Percentiles rank a stretch among this genome's conserved stretches.
These are phyloP conservation scores for Acleris literana DNA, from an alignment of 2,888 invertebrate genomes.

Conservation along the genomic window DNA sequence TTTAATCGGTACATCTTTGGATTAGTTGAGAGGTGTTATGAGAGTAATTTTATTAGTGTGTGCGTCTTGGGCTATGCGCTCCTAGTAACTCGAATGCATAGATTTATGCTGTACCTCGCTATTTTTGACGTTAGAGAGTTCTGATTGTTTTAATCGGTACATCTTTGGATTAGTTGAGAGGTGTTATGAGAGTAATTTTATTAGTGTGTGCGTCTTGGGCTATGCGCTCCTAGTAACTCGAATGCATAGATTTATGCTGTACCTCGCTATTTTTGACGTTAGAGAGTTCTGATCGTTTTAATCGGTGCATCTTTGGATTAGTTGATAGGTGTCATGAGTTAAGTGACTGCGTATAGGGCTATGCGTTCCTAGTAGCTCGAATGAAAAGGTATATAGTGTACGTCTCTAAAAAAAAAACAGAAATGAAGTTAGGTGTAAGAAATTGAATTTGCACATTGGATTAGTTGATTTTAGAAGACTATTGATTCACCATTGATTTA, in stretches of 20 bases:
- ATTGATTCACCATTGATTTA: too few species aligned
- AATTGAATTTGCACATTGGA: too few species aligned
- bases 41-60: too few species aligned
- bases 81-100: too few species aligned
- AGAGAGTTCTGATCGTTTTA: not conserved
- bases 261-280: constrained; percentile 1
- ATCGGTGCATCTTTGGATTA: not conserved
- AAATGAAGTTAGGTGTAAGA: too few species aligned
- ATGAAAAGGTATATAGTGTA: not conserved
- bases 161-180: not conserved
- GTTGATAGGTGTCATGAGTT: not conserved
- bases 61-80: too few species aligned
- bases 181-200: too few species aligned
- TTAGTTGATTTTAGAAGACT: too few species aligned
- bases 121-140: constrained; percentile 2
- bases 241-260: not conserved
- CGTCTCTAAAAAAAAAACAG: not conserved
- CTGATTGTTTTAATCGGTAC: not conserved
- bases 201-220: too few species aligned
- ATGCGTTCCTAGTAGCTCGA: too few species aligned
- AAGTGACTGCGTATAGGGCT: too few species aligned
- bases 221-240: too few species aligned
- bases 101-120: not conserved
- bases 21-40: not conserved
- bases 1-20: not conserved